Conservation (phyloP, 2,113 vertebrate species). For the Apodemus speciosus region DNA sequence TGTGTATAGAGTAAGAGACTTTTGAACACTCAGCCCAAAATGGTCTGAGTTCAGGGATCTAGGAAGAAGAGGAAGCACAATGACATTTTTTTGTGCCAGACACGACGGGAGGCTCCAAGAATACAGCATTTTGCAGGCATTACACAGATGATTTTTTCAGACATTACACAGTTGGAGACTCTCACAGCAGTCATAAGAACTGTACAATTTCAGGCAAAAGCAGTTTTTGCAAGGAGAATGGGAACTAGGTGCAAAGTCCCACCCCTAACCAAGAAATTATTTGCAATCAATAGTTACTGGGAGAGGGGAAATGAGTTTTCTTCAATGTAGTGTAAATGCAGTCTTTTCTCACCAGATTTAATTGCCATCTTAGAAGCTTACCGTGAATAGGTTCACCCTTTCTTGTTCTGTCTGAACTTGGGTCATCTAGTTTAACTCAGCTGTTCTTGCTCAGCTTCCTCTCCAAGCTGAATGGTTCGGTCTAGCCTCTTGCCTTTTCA, state of each 20-base stretch:
- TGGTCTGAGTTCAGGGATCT: background rate
- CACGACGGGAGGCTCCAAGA: no score
- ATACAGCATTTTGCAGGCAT: background rate
- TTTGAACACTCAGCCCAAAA: background rate
- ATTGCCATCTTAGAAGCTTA: no score
- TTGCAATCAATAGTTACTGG: background rate
- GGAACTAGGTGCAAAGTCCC: background rate
- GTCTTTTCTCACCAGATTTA: no score
- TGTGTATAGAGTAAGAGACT: no score
- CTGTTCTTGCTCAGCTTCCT: no score
- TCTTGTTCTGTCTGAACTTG: no score
- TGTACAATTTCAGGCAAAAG: background rate
- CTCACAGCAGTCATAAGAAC: background rate
- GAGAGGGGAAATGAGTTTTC: background rate
- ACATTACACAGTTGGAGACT: background rate
- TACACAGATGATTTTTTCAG: background rate
- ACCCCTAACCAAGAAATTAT: background rate
- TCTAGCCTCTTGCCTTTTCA: no score
- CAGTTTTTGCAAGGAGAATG: background rate
- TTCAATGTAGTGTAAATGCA: background rate
- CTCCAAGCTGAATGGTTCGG: no score
- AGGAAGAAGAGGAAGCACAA: background rate
- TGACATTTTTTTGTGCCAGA: background rate
- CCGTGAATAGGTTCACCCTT: no score
- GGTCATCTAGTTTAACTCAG: no score